Evolutionary conservation across 2,888 invertebrate species (phyloP), one percentile per base, ranked within the genome.

Genomic region (Protodeltote pygarga): DNA sequence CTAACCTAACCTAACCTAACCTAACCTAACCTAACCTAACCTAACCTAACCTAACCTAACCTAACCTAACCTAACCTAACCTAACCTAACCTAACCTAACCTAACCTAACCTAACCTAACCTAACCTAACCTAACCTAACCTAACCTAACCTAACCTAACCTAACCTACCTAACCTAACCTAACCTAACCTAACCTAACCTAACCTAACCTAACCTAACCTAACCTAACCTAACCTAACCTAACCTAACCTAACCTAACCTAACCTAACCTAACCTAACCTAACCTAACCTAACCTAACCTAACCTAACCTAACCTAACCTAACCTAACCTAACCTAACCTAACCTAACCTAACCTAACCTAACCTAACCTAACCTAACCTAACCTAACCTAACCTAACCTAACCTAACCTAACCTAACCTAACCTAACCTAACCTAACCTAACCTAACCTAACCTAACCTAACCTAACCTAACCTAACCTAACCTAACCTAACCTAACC

Each of bases 371-470:
- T 41, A 40, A 40, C 47, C 40, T 38, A 44, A 39, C 39, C 49
- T 44, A 44, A 50, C 42, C 42, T 42, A 42, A 50, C 42, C 49
- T 44, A 44, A 50, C 42, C 49, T 44, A 50, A 50, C 38, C 41
- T 42, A 39, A 39, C n/a, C n/a, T n/a, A 40, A 48, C 42, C 49
- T 50, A 50, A 50, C 49, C 49, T 49, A 49, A 49, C 49, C 49
- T 49, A 49, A 49, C 49, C 49, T 49, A 50, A 50, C 49, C 49
- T 49, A 49, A 49, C 48, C 48, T 49, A 49, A 48, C 48, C 48
- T 40, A 39, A 39, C 38, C 38, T 40, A 39, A 33, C 40, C 34
- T 37, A 29, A 46, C 46, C 42, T 39, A 46, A 46, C 46, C 46
- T 46, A 46, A 46, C 46, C 46, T 46, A 46, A 46, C 46, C 46